Evolutionary conservation across 2,797 vertebrate genomes (phyloP).

Genomic region (Platyrinchus mystaceus): DNA sequence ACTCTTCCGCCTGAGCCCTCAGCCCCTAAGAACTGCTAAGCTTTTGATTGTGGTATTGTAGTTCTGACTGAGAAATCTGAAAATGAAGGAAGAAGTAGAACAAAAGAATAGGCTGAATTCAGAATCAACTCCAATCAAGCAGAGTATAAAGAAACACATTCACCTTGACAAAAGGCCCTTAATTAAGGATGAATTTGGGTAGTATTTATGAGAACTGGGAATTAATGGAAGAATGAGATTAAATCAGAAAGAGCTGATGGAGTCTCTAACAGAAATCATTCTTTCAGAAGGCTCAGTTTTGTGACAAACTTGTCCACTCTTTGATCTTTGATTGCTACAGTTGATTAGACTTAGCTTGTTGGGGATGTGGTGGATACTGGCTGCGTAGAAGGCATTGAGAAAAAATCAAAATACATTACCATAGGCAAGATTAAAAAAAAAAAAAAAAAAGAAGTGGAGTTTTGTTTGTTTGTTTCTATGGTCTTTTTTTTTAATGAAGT

Average conservation of each 20-base stretch:
- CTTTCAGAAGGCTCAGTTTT: not conserved
- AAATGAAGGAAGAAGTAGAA: not conserved
- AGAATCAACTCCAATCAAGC: not conserved
- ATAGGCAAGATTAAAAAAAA: not conserved
- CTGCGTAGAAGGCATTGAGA: not conserved
- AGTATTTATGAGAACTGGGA: not conserved
- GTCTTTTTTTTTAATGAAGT: not conserved
- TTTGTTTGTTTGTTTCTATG: not conserved
- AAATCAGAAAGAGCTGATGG: not conserved
- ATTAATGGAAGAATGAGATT: not conserved
- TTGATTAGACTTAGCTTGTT: not conserved
- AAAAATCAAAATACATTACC: not conserved
- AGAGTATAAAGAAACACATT: not conserved
- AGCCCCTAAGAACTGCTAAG: too few relatives aligned
- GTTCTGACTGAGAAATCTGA: not conserved
- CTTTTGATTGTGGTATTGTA: not conserved
- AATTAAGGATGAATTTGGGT: not conserved
- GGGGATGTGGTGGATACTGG: not conserved
- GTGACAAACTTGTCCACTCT: not conserved
- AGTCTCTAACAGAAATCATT: not conserved
- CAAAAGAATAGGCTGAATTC: not conserved
- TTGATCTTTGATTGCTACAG: not conserved
- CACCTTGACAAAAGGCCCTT: not conserved
- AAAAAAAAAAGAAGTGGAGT: not conserved
- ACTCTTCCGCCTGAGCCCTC: too few relatives aligned